Percentiles rank a stretch among this genome's conserved stretches.
These are phyloP conservation scores for Gobio occitaniae DNA, from an alignment of 2,797 vertebrate species.

Conservation along the genomic window DNA sequence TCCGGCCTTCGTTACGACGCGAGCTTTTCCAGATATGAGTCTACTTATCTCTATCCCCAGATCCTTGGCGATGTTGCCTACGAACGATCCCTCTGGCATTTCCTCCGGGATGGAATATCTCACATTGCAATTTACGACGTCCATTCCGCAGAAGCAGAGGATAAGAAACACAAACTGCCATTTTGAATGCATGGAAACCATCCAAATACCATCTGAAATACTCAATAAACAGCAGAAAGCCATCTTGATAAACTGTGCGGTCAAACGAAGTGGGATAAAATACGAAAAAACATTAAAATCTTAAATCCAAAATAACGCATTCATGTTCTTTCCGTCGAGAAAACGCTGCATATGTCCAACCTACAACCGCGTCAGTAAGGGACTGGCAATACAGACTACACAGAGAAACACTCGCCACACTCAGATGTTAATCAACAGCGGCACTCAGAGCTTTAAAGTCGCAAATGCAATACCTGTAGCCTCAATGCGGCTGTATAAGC, in stretches of 20 bases:
- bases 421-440: constrained; percentile 49
- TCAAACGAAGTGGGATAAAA: background rate
- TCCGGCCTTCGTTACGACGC: constrained; percentile 58
- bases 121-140: constrained; percentile 64
- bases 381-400: background rate
- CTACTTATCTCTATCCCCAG: constrained; percentile 72
- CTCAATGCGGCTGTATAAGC: too few relatives aligned
- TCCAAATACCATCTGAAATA: background rate
- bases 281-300: background rate
- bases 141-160: constrained; percentile 29
- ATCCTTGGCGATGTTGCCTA: constrained; percentile 74
- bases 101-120: constrained; percentile 76
- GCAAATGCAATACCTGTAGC: background rate
- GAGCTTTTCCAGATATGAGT: constrained; percentile 61
- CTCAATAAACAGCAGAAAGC: background rate
- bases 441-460: constrained; percentile 42
- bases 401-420: too few relatives aligned
- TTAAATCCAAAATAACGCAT: background rate
- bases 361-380: background rate
- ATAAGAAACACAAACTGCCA: constrained; percentile 37
- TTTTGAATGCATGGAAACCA: constrained; percentile 9
- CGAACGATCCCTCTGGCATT: constrained; percentile 71
- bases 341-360: background rate
- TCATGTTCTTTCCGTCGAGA: background rate
- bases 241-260: background rate